Base-by-base conservation (phyloP, 2,797 vertebrate genomes). In the Odontamblyopus rebecca region DNA sequence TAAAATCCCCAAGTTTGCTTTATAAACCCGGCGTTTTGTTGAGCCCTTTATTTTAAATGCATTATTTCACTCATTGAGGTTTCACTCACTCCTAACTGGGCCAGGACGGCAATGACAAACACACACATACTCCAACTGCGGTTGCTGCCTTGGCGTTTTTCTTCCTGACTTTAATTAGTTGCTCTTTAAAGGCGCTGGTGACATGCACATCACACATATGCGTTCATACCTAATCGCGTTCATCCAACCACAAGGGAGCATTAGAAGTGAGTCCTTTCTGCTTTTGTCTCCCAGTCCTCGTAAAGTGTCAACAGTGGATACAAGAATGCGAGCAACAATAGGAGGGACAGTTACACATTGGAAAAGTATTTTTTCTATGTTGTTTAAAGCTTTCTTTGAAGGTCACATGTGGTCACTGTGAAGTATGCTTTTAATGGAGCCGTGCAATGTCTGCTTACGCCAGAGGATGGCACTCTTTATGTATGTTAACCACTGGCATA, bases 1-100 rank as follows among this genome's bases (percentile, higher is more conserved):
- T 94, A 92, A 93, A 93, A 86, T 91, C 88, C 81, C 82, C 65
- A 81, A 91, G 86, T 93, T 92, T 88, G 84, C 85, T 89, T 93
- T 92, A 92, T 91, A 93, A 93, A 92, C 89, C 85, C 89, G 86
- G 88, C 88, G 86, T 89, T 84, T 89, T 89, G 85, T 86, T 80
- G 81, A 86, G 79, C 81, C 77, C 65, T 53, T 80, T 88, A 88
- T 89, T 89, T 84, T 85, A 85, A 86, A 83, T 26, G 86, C 89
- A 90, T 89, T 86, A 87, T 88, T 90, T 89, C 70, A 11, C 78
- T 74, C 75, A 70, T 78, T 86, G 83, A 86, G 87, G 86, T 88
- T 88, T 90, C 68, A 57, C 51, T 57, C 65, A n/a, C 72, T 61
- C 61, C 67, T 80, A 38, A 82, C 68, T 69, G 38, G 63, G 51